Evolutionary conservation across 2,888 invertebrate species (phyloP), one percentile per base, ranked within the genome.

Genomic region (Callimorpha dominula): DNA sequence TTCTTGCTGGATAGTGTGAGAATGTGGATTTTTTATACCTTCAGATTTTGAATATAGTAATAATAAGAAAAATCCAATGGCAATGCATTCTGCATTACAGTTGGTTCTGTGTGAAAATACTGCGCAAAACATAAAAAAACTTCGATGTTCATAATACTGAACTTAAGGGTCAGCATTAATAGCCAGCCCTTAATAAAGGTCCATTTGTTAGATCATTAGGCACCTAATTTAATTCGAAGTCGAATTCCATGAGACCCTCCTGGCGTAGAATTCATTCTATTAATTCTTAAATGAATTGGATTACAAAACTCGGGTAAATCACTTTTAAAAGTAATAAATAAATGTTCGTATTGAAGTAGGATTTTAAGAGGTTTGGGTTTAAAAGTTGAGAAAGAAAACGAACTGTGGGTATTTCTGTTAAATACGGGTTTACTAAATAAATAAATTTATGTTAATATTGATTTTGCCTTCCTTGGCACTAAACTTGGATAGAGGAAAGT

Each of bases 251-350:
- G 81, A 84, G 80, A 76, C 85, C 75, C 81, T 77, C 81, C 85
- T 85, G 85, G 87, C 86, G 82, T 77, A 78, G 87, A 90, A 91
- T 71, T 65, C 57, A 49, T 88, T 87, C 90, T 90, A 92, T 93
- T 93, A 91, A 91, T 90, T 91, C 86, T 85, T 82, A 83, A 88
- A 86, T 82, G 84, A 91, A 92, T 92, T 90, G 86, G 90, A 90
- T 93, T 92, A 90, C 85, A 80, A 86, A 86, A 81, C 79, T 81
- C 54, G 9, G 42, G 31, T 65, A 86, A 88, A 88, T 88, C 87
- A 85, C 78, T 74, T 76, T 85, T 78, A 81, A 69, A 77, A 75
- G 79, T 87, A 85, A 88, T 89, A 85, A 86, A 86, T 87, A 84
- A 76, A 75, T 67, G 17, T 64, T 17, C 57, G 14, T 46, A 60